Evolutionary conservation across 2,888 invertebrate genomes (phyloP), one percentile per base, ranked within the genome.

Genomic region (Calliphora vomitoria): DNA sequence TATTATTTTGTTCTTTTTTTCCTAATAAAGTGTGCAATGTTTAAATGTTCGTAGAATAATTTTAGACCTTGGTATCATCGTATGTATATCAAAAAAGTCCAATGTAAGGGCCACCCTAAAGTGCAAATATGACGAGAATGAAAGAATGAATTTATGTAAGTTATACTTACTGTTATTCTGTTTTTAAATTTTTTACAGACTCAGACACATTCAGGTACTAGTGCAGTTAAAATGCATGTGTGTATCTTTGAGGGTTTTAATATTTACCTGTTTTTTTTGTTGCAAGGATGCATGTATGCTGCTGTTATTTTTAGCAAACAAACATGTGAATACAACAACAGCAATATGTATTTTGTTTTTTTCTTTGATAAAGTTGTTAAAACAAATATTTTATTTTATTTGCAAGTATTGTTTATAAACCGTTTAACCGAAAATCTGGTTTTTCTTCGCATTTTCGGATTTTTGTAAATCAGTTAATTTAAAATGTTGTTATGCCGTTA

Each of bases 331-430:
- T 55, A 55, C 10, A 50, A 69, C 31, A 31, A 71, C 50, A 35
- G 31, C 35, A 62, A 18, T 64, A 20, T 41, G 11, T 38, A 0
- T 41, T 11, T 15, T 8, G 3, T 20, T 4, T 20, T 31, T 53
- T 35, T 18, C 35, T 53, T 71, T 71, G 35, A 50, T 53, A 71
- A 50, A 71, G 35, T 53, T 50, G 50, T 71, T 71, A 35, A 50
- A 69, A 68, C n/a, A 47, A 69, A 25, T 69, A 35, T 35, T 50
- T 68, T 8, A 31, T 47, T 68, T 50, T n/a, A 53, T 71, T 50
- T 50, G 13, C 35, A 25, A 25, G 25, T 25, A 25, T 1, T 25
- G 25, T 25, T 25, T 25, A 25, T 25, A 25, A 25, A 25, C 25
- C 25, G 25, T 25, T 25, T 25, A 25, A 2, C 25, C n/a, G n/a